Base-by-base conservation (phyloP, 2,797 vertebrate genomes). In the Salmo trutta region DNA sequence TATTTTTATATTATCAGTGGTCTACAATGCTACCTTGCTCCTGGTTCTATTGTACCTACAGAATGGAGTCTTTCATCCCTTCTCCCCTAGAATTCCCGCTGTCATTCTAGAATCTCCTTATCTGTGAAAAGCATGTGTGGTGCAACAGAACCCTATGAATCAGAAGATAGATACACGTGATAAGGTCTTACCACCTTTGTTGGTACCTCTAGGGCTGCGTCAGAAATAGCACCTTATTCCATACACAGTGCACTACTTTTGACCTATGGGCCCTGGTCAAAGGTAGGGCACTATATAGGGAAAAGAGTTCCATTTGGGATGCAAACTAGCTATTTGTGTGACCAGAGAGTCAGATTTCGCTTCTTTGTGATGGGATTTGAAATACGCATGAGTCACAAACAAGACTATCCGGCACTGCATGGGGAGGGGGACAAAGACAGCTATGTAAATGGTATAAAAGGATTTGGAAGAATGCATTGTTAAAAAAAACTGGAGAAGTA, bases 381-480 rank as follows among this genome's bases (percentile, higher is more conserved):
- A 47, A 77, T 77, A 80, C 82, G 81, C 84, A 89, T 91, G 88
- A 89, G 75, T 87, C 82, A 87, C 84, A 88, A 87, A 87, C 74
- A 83, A 79, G 80, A 80, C 79, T 77, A 81, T 41, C 74, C 71
- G 53, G 77, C 75, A 87, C 77, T 80, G 41, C 68, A n/a, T 71
- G 69, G 69, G 17, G 56, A n/a, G n/a, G n/a, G 19, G 56, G 56
- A 59, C 83, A 84, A 66, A 80, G 77, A 81, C 90, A 87, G 79
- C 81, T 80, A 88, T 83, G 75, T 85, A 87, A 88, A 90, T 79
- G 75, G 83, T 82, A 88, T 84, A 87, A 83, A 79, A 77, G 82
- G 80, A 75, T 84, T 76, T 79, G 79, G 54, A n/a, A 24, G 73
- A 77, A 83, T 84, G 77, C 78, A 69, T 74, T 74, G 77, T 86